Evolutionary conservation across 2,888 invertebrate genomes (phyloP).

Genomic region (Pheosia gnoma): DNA sequence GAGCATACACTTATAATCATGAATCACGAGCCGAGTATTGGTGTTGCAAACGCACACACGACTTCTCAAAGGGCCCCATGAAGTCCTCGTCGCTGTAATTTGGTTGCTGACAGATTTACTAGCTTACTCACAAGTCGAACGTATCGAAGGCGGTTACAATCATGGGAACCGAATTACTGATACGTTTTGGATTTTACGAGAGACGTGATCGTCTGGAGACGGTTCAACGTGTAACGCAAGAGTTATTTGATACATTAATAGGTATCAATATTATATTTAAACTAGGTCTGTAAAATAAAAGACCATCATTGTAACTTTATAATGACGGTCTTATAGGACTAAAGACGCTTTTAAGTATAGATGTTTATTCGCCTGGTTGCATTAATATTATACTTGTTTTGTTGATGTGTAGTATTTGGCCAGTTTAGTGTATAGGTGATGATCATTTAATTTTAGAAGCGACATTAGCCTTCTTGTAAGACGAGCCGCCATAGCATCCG

Average conservation of each 20-base stretch:
- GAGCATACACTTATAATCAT: conserved; percentile 25
- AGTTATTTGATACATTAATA: background rate
- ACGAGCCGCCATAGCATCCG: no score
- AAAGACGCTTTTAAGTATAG: no score
- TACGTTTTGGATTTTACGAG: conserved; percentile 40
- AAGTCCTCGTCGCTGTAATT: conserved; percentile 60
- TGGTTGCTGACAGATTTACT: conserved; percentile 74
- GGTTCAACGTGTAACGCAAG: conserved; percentile 14
- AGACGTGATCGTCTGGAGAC: conserved; percentile 40
- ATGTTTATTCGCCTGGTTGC: no score
- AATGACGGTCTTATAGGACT: no score
- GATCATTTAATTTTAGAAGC: no score
- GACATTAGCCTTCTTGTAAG: no score
- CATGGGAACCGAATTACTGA: conserved; percentile 39
- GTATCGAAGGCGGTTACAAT: conserved; percentile 42
- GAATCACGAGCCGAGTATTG: conserved; percentile 34
- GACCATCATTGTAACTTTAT: background rate
- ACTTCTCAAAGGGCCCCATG: conserved; percentile 49
- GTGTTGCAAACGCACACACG: conserved; percentile 48
- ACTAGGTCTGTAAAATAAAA: background rate
- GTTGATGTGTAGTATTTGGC: no score
- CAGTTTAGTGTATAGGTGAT: no score
- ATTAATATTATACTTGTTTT: no score
- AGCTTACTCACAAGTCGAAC: conserved; percentile 45
- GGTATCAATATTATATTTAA: background rate